Conservation (phyloP, 2,888 invertebrate genomes). For the Daptonema setosum region DNA sequence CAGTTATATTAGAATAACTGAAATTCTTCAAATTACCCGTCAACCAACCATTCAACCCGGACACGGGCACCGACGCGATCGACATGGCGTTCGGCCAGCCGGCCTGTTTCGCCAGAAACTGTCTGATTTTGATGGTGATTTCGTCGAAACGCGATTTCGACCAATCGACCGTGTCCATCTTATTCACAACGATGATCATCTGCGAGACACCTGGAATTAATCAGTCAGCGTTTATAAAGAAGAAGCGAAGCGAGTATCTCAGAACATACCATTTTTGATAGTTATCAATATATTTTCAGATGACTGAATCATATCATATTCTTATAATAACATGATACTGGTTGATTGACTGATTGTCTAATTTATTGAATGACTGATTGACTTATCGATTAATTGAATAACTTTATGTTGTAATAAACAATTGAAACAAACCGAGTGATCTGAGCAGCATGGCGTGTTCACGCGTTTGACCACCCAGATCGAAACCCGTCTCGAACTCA, state of each 20-base stretch:
- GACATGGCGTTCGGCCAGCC: conserved; percentile 61
- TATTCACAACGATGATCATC: conserved; percentile 81
- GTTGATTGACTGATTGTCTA: no score
- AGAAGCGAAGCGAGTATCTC: no score
- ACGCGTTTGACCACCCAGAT: conserved; percentile 84
- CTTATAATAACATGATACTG: no score
- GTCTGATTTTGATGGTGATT: conserved; percentile 35
- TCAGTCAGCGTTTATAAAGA: not conserved
- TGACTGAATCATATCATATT: no score
- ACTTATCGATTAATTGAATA: no score
- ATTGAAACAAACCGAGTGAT: conserved; percentile 43
- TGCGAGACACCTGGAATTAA: conserved; percentile 68
- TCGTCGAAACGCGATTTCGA: conserved; percentile 68
- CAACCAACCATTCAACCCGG: conserved; percentile 89
- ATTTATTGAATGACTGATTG: no score
- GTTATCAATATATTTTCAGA: no score
- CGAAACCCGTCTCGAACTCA: conserved; percentile 98
- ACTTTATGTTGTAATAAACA: no score
- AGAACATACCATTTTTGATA: no score
- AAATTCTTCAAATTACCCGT: no score
- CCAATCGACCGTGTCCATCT: conserved; percentile 88
- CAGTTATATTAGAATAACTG: no score
- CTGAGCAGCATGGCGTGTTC: conserved; percentile 86
- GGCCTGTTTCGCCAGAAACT: conserved; percentile 46
- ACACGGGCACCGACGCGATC: conserved; percentile 73